These are phyloP conservation scores for Tenthredo notha DNA, from an alignment of 2,888 invertebrate genomes.

Conservation along the genomic window DNA sequence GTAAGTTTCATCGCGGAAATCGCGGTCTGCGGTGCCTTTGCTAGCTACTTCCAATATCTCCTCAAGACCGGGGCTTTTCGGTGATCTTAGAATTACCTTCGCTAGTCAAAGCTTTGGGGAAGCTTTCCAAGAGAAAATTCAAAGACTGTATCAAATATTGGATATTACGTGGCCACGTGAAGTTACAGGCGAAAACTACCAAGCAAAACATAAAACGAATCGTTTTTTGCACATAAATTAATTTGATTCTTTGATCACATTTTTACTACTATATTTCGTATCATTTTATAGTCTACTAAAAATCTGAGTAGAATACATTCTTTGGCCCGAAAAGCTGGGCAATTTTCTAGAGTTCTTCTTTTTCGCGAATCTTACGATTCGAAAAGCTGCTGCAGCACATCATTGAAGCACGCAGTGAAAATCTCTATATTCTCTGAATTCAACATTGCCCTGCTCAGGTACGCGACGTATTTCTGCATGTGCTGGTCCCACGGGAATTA, in stretches of 20 bases:
- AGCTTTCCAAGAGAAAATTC: constrained; percentile 1
- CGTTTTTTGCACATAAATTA: not conserved
- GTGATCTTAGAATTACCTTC: not conserved
- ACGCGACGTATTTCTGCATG: constrained; percentile 20
- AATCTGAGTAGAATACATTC: not conserved
- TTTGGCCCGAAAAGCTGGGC: not conserved
- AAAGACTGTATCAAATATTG: not conserved
- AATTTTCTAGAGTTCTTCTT: not conserved
- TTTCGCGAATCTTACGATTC: not conserved
- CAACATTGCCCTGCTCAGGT: not conserved
- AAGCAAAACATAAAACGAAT: not conserved
- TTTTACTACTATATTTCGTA: not conserved
- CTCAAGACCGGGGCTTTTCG: not conserved
- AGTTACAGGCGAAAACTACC: not conserved
- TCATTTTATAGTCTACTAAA: not conserved
- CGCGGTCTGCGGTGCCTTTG: constrained; percentile 43
- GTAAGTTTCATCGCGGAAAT: constrained; percentile 39
- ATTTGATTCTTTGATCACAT: not conserved
- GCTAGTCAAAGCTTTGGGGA: not conserved
- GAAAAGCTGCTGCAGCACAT: not conserved
- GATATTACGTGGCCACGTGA: not conserved
- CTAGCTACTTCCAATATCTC: constrained; percentile 17
- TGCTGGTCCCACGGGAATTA: constrained; percentile 25
- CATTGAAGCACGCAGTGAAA: constrained; percentile 1
- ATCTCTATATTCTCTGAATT: not conserved